Base-by-base conservation (phyloP, 2,888 invertebrate genomes). In the Linnaemya vulpina region DNA sequence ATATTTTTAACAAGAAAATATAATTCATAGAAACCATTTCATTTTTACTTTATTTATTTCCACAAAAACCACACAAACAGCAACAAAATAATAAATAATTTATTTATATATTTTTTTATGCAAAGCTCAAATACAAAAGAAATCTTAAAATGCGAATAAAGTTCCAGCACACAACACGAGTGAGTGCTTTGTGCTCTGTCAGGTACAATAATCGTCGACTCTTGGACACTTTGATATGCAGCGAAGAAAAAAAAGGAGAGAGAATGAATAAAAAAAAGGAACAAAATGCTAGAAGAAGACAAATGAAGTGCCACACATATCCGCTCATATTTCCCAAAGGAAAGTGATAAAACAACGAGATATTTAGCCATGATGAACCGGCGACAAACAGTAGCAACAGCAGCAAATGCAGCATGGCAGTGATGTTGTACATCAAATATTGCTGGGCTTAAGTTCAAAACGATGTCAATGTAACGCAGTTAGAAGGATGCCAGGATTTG, bases 161-260 rank as follows among this genome's bases (percentile, higher is more conserved):
- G 55, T 58, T 49, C 38, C 58, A 17, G 13, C 25, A 46, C 46
- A 35, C 35, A 65, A 30, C 30, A 30, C 30, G 5, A 2, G 5
- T 30, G 17, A 22, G 49, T 55, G 25, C 40, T 53, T 65, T 40
- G 55, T 53, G 38, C 65, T 73, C 65, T 78, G 40, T 71, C 77
- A 85, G 84, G 58, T 78, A 78, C 40, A 70, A 85, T 78, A 85
- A 81, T 82, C 49, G 78, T 82, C 70, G 68, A 51, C 80, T 60
- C 67, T 80, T 74, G 74, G 67, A 80, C 80, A 80, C 80, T 74
- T 74, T 80, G 67, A 20, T 67, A 80, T 80, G 74, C 67, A 35
- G 5, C 2, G 30, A 30, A 30, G 5, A 73, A 79, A 71, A 65
- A 77, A 35, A 10, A 20, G 13, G 22, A 67, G 43, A 11, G 49